These are phyloP conservation scores for Delphinapterus leucas DNA, from an alignment of 2,113 vertebrate species.

Conservation along the genomic window DNA sequence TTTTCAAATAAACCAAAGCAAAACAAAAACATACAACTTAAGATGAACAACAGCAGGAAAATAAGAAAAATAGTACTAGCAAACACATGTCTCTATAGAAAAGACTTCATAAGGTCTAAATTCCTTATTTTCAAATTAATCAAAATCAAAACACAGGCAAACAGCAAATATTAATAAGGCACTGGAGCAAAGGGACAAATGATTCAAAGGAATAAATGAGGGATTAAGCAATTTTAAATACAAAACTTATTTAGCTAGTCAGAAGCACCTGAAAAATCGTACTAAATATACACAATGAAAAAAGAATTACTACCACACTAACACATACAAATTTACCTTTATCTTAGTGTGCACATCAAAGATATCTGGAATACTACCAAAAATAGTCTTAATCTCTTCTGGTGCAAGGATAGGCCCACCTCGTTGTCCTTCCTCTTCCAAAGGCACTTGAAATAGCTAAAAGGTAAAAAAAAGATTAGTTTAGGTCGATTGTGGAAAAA, in stretches of 20 bases:
- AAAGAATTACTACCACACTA: not conserved
- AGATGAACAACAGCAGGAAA: not conserved
- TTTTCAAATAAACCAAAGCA: not conserved
- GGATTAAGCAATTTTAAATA: not conserved
- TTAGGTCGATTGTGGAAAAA: not conserved
- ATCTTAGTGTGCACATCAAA: slow-evolving; percentile 96
- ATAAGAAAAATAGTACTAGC: slow-evolving; percentile 4
- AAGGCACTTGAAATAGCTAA: slow-evolving; percentile 94
- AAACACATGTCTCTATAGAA: not conserved
- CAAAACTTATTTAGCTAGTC: not conserved
- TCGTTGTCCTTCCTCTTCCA: slow-evolving; percentile 96
- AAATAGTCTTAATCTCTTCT: slow-evolving; percentile 98
- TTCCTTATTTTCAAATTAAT: not conserved
- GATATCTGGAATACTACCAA: slow-evolving; percentile 98
- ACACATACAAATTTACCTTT: slow-evolving; percentile 85
- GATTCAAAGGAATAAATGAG: not conserved
- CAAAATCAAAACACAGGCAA: not conserved
- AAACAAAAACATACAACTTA: not conserved
- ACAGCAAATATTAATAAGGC: not conserved
- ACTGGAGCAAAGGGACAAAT: not conserved
- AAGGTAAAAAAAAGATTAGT: not conserved
- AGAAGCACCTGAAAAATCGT: not conserved
- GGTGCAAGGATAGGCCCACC: slow-evolving; percentile 96
- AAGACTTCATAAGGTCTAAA: not conserved
- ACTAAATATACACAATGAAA: not conserved